Evolutionary conservation across 2,113 vertebrate genomes (phyloP).

Genomic region (Gracilinanus agilis): DNA sequence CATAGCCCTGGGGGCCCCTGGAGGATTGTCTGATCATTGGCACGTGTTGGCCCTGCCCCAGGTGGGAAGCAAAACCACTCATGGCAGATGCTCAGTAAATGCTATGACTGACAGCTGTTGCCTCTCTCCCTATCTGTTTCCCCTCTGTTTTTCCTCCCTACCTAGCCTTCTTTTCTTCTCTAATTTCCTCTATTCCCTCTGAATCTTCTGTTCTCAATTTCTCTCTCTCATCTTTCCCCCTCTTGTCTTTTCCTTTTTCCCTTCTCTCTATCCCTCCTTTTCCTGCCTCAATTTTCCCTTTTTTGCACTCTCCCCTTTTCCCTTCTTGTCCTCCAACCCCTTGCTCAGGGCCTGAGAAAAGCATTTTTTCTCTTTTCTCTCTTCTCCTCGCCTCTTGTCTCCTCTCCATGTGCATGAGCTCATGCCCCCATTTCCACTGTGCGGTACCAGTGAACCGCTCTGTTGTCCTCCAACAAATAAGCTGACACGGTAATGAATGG

Average conservation of each 20-base stretch:
- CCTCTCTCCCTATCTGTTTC: background rate
- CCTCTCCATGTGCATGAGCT: background rate
- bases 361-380: background rate
- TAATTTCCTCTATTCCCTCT: background rate
- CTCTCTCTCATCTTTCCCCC: background rate
- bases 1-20: background rate
- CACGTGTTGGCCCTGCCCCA: constrained; percentile 1
- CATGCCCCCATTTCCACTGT: background rate
- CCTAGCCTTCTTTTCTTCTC: background rate
- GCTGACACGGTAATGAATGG: constrained; percentile 87
- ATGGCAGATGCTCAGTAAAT: background rate
- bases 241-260: background rate
- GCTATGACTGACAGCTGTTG: background rate
- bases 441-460: constrained; percentile 66
- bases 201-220: background rate
- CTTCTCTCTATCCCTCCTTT: background rate
- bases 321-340: background rate
- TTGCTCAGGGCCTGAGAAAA: background rate
- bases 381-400: background rate
- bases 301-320: background rate
- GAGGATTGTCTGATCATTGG: background rate
- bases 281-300: background rate
- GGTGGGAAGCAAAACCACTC: background rate
- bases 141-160: background rate
- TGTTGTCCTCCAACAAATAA: constrained; percentile 78